phyloP scores from a whole-genome alignment of 2,797 vertebrate genomes.

The Thamnophis elegans region DNA sequence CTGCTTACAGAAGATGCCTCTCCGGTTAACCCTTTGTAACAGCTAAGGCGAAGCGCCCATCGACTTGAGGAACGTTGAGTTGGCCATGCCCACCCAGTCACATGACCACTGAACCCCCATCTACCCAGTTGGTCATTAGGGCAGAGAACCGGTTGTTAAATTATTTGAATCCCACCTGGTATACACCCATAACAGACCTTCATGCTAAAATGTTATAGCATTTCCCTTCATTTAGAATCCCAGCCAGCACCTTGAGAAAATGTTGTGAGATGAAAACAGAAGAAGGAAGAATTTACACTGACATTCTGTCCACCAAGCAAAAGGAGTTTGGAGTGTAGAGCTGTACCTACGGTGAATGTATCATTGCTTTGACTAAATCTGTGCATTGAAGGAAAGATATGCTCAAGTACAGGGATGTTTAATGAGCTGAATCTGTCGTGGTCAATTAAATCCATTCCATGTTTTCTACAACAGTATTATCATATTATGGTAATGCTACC shows the following conservation, averaged over 20 bases:
- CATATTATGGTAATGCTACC: too few relatives aligned
- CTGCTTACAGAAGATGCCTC: too few relatives aligned
- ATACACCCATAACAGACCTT: not conserved
- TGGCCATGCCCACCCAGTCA: too few relatives aligned
- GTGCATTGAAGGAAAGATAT: not conserved
- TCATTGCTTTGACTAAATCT: not conserved
- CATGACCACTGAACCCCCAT: too few relatives aligned
- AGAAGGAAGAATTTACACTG: not conserved
- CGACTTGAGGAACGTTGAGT: too few relatives aligned
- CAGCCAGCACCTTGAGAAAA: not conserved
- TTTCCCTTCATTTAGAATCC: not conserved
- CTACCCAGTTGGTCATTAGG: too few relatives aligned
- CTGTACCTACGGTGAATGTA: not conserved
- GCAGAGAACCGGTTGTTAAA: too few relatives aligned
- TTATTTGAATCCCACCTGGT: too few relatives aligned
- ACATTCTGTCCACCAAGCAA: not conserved
- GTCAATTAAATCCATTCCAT: not conserved
- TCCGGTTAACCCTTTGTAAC: too few relatives aligned
- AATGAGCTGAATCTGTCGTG: not conserved
- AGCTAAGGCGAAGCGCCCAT: too few relatives aligned
- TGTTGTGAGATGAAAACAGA: not conserved
- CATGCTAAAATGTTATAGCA: not conserved
- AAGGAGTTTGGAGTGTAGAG: not conserved
- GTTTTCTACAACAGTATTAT: not conserved
- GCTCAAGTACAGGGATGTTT: not conserved